Evolutionary conservation across 2,113 vertebrate genomes (phyloP).

Genomic region (Passerina amoena): DNA sequence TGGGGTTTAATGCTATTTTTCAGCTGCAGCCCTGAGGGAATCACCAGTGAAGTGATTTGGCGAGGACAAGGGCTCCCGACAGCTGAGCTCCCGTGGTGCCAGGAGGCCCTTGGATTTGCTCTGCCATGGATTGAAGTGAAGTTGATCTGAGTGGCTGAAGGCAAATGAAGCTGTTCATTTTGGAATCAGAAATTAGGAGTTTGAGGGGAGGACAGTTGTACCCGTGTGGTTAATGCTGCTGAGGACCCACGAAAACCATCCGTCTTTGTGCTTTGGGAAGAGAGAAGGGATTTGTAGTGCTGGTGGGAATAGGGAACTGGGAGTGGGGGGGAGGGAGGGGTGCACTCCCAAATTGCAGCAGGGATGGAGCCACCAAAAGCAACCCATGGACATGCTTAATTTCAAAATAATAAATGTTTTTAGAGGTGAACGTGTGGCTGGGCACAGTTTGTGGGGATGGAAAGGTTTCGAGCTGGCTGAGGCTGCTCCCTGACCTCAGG

Average conservation of each 20-base stretch:
- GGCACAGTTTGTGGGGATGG: neutral
- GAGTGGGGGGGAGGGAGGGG: neutral
- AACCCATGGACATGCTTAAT: neutral
- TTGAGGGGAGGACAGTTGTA: neutral
- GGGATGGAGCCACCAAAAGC: neutral
- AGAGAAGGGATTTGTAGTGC: neutral
- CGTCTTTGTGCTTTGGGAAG: neutral
- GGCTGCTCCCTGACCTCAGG: neutral
- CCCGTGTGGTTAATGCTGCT: accelerated
- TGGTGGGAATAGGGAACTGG: neutral
- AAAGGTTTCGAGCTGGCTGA: neutral
- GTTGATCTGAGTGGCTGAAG: neutral
- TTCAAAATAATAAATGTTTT: neutral
- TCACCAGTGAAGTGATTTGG: neutral
- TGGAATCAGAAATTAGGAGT: neutral
- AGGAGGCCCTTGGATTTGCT: neutral
- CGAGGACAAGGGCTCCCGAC: accelerated
- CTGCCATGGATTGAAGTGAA: neutral
- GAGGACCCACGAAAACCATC: neutral
- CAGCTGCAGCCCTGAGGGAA: neutral
- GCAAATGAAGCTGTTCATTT: neutral
- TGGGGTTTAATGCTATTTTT: neutral
- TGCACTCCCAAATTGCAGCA: accelerated
- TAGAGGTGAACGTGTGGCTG: neutral
- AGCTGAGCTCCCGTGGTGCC: neutral